Evolutionary conservation across 92 coral and sea anemone genomes (phyloP).

Genomic region (Umimayanthus chanpuru): DNA sequence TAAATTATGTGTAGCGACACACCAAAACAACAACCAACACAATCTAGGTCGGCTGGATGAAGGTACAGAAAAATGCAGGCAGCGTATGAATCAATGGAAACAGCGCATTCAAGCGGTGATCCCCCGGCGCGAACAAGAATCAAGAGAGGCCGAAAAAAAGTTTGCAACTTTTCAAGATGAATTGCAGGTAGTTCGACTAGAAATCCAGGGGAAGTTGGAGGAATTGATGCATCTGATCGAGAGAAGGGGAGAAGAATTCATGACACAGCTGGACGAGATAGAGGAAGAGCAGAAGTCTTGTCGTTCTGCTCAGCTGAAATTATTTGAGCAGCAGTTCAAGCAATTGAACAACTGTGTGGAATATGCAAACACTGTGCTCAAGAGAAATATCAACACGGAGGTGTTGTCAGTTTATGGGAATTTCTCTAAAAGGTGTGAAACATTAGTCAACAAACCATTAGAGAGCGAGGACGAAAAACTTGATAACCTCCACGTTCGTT

Average conservation of each 20-base stretch:
- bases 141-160: conserved; percentile 29
- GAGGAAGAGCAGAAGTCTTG: conserved; percentile 31
- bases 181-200: conserved; percentile 9
- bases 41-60: conserved; percentile 26
- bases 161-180: conserved; percentile 12
- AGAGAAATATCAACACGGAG: conserved; percentile 28
- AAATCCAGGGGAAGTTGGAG: conserved; percentile 34
- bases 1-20: conserved; percentile 15
- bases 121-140: conserved; percentile 37
- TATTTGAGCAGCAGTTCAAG: conserved; percentile 25
- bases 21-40: conserved; percentile 15
- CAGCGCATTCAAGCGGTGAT: conserved; percentile 37
- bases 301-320: conserved; percentile 36
- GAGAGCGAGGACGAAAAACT: conserved; percentile 27
- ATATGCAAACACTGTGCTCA: conserved; percentile 18
- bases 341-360: conserved; percentile 27
- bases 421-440: conserved; percentile 30
- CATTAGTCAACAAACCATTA: conserved; percentile 28
- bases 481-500: conserved; percentile 24
- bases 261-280: conserved; percentile 41
- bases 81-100: conserved; percentile 9
- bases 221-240: conserved; percentile 40
- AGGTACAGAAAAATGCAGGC: conserved; percentile 34
- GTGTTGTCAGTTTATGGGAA: conserved; percentile 25
- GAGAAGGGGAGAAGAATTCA: conserved; percentile 37